Base-by-base conservation (phyloP, 2,888 invertebrate genomes). In the Spodoptera picta region DNA sequence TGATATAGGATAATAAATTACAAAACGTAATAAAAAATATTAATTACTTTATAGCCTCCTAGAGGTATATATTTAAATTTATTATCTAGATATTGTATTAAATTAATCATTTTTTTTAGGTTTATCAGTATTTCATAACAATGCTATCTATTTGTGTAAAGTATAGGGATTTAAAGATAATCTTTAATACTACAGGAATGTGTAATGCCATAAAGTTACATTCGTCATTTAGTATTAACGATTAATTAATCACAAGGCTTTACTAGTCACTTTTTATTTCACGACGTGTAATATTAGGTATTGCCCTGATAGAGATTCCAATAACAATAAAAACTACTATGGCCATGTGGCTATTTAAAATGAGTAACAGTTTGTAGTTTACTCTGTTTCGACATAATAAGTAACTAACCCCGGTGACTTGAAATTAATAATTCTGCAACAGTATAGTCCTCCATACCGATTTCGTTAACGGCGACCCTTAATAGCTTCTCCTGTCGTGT, bases 91-190 rank as follows among this genome's bases (percentile, higher is more conserved):
- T 5, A 47, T 31, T 24, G 45, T 24, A 43, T 2, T 19, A 43
- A 60, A 51, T 53, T 49, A 60, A 55, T 60, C 52, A 48, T 55
- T 10, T n/a, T 45, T 24, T 46, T 14, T 14, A 47, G 46, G 41
- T 11, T 14, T 55, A 72, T 72, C 56, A 6, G 0, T 19, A 23
- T 45, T 71, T 59, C 46, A 7, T 36, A 46, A 53, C 9, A 43
- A 14, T 31, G 42, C 77, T 55, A 62, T 60, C 45, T 5, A 27
- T 45, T 59, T 27, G 9, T 36, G 7, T 45, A 55, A 61, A 76
- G 45, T 50, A 31, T 11, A 23, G 46, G 61, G 73, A 76, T 77
- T 31, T 51, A 23, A 36, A 59, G 56, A 60, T 73, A 73, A 76
- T 62, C 51, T 51, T 43, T 66, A 60, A 65, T 59, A 3, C 66